These are phyloP conservation scores for Threskiornis aethiopicus DNA, from an alignment of 2,797 vertebrate species.

Conservation along the genomic window DNA sequence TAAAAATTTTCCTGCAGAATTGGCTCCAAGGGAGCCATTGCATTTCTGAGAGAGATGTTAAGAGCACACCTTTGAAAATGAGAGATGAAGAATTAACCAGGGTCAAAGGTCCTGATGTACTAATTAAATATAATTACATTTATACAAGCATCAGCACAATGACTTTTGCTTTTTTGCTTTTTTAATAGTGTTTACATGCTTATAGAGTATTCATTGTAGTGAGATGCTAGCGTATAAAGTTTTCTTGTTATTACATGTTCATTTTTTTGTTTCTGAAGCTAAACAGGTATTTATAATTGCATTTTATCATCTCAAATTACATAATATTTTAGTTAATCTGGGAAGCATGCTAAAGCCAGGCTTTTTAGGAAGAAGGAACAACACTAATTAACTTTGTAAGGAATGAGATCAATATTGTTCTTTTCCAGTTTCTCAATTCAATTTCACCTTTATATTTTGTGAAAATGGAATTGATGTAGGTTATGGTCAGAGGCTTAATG, in stretches of 20 bases:
- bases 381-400: not conserved
- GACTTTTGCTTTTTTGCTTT: not conserved
- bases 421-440: not conserved
- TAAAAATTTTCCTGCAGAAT: not conserved
- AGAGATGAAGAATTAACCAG: constrained; percentile 1
- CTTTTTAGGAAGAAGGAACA: not conserved
- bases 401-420: not conserved
- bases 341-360: not conserved
- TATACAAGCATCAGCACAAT: not conserved
- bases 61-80: not conserved
- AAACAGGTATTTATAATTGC: not conserved
- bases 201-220: not conserved
- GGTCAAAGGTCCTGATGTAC: not conserved
- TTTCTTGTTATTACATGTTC: not conserved
- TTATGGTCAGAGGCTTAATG: not conserved
- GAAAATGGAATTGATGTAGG: not conserved
- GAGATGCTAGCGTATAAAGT: not conserved
- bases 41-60: not conserved
- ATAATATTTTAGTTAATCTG: not conserved
- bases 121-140: constrained; percentile 2
- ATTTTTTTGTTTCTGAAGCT: not conserved
- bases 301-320: not conserved
- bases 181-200: not conserved
- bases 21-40: not conserved
- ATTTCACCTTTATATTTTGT: not conserved